Evolutionary conservation across 2,113 vertebrate species (phyloP).

Genomic region (Penelope pileata): DNA sequence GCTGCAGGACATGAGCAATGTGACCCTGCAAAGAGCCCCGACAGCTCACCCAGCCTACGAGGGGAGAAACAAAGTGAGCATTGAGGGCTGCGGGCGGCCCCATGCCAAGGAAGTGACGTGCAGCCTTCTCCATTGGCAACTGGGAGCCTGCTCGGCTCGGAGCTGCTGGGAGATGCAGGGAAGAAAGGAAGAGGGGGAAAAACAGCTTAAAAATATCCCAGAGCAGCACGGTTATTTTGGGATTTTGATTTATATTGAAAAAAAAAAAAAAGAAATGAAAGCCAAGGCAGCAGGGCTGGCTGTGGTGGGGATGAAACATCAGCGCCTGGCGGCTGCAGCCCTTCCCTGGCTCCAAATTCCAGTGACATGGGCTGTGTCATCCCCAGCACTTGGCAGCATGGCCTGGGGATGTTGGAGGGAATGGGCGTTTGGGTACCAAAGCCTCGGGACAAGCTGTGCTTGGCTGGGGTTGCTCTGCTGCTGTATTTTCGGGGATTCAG

Average conservation of each 20-base stretch:
- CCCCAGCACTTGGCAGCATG: background rate
- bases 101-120: slow-evolving; percentile 40
- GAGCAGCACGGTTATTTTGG: slow-evolving; percentile 24
- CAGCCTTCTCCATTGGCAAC: background rate
- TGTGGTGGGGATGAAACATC: background rate
- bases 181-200: background rate
- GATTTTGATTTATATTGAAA: background rate
- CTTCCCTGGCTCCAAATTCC: background rate
- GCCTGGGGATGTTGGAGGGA: background rate
- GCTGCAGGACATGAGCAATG: background rate
- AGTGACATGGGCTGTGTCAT: accelerated
- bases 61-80: slow-evolving; percentile 7
- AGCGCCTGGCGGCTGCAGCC: background rate
- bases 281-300: background rate
- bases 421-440: accelerated
- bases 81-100: slow-evolving; percentile 7
- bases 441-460: too few relatives aligned
- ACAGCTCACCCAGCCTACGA: background rate
- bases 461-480: background rate
- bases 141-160: background rate
- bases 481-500: background rate
- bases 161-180: background rate
- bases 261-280: background rate
- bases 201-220: slow-evolving; percentile 49
- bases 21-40: background rate